Percentiles rank a stretch among this genome's conserved stretches.
These are phyloP conservation scores for Drosophila grimshawi DNA, from an alignment of 1,140 invertebrate genomes.

Conservation along the genomic window DNA sequence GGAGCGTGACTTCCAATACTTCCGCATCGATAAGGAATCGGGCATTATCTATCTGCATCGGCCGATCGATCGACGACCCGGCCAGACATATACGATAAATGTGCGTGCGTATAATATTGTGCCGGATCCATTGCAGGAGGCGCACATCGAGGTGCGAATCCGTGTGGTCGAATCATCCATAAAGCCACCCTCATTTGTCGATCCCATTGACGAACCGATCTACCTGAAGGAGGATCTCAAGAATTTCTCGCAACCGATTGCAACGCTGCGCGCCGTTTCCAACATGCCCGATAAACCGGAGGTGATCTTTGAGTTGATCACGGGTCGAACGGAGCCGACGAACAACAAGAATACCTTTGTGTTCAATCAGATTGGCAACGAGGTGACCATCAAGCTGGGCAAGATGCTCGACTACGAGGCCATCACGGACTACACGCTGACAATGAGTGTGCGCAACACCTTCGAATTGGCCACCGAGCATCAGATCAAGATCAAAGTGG, in stretches of 20 bases:
- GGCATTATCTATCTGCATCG: conserved; percentile 92
- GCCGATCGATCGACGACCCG: conserved; percentile 86
- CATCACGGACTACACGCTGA: conserved; percentile 92
- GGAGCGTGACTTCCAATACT: conserved; percentile 89
- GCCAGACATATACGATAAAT: conserved; percentile 89
- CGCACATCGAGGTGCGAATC: conserved; percentile 91
- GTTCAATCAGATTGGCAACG: conserved; percentile 88
- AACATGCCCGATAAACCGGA: conserved; percentile 90
- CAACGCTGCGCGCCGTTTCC: conserved; percentile 89
- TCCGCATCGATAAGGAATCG: conserved; percentile 90
- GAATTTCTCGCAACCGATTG: conserved; percentile 89
- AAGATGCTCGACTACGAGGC: conserved; percentile 92
- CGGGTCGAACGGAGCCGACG: conserved; percentile 92
- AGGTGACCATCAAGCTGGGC: conserved; percentile 90
- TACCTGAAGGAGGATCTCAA: conserved; percentile 90
- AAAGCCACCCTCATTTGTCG: conserved; percentile 91
- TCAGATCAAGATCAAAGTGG: conserved; percentile 90
- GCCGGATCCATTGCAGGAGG: conserved; percentile 86
- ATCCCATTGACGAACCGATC: conserved; percentile 87
- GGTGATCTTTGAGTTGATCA: conserved; percentile 91
- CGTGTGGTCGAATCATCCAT: conserved; percentile 94
- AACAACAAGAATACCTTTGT: conserved; percentile 92
- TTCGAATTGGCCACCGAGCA: conserved; percentile 91
- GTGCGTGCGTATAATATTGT: conserved; percentile 92
- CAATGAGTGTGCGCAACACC: conserved; percentile 93